These are phyloP conservation scores for Strix uralensis DNA, from an alignment of 2,113 vertebrate species.

Conservation along the genomic window DNA sequence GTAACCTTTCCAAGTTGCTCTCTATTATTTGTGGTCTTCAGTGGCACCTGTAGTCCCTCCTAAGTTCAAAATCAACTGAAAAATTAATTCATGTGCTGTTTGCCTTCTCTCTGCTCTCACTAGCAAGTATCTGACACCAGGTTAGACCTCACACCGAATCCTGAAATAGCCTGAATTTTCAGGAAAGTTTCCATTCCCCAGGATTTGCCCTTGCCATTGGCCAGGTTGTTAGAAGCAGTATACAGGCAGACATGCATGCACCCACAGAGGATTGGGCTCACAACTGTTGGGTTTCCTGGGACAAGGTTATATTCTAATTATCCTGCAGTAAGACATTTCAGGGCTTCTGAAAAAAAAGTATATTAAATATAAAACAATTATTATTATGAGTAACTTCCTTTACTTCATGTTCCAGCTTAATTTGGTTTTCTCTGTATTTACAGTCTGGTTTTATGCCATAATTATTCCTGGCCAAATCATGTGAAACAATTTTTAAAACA, in stretches of 20 bases:
- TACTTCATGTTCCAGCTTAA: background rate
- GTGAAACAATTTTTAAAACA: background rate
- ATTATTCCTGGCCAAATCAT: background rate
- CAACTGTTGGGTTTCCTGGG: background rate
- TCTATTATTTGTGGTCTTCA: background rate
- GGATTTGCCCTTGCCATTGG: background rate
- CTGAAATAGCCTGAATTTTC: background rate
- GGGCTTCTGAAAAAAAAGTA: background rate
- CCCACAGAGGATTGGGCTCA: background rate
- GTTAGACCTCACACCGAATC: background rate
- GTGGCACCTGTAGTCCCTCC: background rate
- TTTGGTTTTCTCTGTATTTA: conserved; percentile 2
- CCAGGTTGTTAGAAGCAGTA: background rate
- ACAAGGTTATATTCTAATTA: background rate
- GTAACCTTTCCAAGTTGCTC: background rate
- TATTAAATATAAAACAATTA: background rate
- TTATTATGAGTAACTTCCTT: background rate
- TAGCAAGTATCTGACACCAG: background rate
- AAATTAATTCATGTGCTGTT: background rate
- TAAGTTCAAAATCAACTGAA: background rate
- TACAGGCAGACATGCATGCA: background rate
- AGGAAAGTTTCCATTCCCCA: background rate
- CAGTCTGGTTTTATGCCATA: background rate
- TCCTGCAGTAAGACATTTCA: background rate
- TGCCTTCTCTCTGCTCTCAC: background rate